Evolutionary conservation across 2,888 invertebrate species (phyloP).

Genomic region (Lottia gigantea): DNA sequence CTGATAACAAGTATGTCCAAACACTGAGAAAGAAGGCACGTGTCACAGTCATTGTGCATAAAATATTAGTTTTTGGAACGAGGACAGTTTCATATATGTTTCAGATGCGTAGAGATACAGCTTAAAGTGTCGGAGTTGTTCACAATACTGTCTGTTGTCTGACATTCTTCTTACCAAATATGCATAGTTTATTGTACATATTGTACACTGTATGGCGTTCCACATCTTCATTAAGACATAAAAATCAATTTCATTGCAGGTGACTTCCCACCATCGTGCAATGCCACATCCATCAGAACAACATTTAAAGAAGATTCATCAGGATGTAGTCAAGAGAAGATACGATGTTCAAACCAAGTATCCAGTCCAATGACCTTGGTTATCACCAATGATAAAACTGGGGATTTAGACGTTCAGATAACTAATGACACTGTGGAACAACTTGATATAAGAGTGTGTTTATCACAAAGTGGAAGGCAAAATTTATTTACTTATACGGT

Average conservation of each 20-base stretch:
- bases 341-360: not conserved
- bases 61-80: too few species aligned
- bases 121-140: too few species aligned
- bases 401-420: not conserved
- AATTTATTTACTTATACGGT: not conserved
- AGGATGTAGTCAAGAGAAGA: not conserved
- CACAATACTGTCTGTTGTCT: too few species aligned
- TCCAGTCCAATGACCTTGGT: not conserved
- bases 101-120: too few species aligned
- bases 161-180: too few species aligned
- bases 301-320: not conserved
- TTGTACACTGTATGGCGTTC: too few species aligned
- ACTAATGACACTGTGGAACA: not conserved
- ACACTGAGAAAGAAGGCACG: too few species aligned
- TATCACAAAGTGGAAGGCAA: not conserved
- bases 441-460: not conserved
- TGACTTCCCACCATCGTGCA: not conserved
- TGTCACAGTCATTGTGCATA: too few species aligned
- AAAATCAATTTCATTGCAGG: not conserved
- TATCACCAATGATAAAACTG: not conserved
- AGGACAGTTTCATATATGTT: too few species aligned
- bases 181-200: too few species aligned
- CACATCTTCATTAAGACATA: too few species aligned
- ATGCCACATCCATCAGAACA: not conserved
- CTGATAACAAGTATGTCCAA: too few species aligned